Percentiles rank a stretch among this genome's conserved stretches.
phyloP scores from a whole-genome alignment of 2,113 vertebrate species.

The Picathartes gymnocephalus region DNA sequence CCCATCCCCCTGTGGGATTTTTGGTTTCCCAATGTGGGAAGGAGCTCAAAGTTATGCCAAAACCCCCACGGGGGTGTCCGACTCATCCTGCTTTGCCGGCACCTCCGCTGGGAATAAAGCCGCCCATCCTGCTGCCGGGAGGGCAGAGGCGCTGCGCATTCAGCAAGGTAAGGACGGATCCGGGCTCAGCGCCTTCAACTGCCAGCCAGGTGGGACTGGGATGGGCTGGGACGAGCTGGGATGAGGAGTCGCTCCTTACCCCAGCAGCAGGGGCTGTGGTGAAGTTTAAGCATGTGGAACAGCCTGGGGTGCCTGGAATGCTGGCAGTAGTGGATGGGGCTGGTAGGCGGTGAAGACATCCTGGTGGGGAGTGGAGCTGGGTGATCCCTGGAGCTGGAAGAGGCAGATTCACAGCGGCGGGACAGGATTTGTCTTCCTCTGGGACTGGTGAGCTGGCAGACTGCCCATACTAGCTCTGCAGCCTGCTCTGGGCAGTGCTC shows the following conservation, averaged over 20 bases:
- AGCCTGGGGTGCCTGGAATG: not conserved
- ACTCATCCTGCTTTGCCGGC: constrained; percentile 57
- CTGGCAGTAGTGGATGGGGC: fast-evolving
- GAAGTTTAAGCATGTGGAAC: not conserved
- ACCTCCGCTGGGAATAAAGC: constrained; percentile 12
- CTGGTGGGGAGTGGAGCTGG: fast-evolving
- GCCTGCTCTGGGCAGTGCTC: not conserved
- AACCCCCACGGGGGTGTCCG: constrained; percentile 29
- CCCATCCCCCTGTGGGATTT: not conserved
- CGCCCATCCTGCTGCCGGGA: not conserved
- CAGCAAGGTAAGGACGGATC: not conserved
- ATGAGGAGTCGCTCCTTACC: not conserved
- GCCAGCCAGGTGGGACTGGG: not conserved
- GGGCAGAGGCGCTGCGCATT: not conserved
- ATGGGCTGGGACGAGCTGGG: not conserved
- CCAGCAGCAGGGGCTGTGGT: not conserved
- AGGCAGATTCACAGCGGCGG: fast-evolving
- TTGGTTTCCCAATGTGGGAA: constrained; percentile 52
- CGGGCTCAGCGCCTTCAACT: not conserved
- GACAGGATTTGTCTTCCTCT: not conserved
- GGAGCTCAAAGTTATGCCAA: not conserved
- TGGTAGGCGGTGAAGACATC: fast-evolving
- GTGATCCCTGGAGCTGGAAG: not conserved
- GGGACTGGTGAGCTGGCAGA: not conserved
- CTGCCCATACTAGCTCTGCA: fast-evolving